Evolutionary conservation across 2,113 vertebrate genomes (phyloP).

Genomic region (Progne subis): DNA sequence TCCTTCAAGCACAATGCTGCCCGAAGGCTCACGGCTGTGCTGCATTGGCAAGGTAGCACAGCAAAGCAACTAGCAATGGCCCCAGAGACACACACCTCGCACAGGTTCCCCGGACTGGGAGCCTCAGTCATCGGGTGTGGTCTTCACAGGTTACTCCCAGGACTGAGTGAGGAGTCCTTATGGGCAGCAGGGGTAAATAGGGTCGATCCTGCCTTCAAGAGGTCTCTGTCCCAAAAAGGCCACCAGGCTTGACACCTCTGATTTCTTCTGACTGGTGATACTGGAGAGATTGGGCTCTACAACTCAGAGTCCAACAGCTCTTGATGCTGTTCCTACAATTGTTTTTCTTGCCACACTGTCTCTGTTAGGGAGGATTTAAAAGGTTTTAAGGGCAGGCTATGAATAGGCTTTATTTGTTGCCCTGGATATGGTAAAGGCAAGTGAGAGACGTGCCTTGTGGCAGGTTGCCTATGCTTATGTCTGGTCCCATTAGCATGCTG

Average conservation of each 20-base stretch:
- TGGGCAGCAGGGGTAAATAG: neutral
- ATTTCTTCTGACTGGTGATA: neutral
- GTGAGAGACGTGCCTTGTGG: rapidly evolving
- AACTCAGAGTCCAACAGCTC: neutral
- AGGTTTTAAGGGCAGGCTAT: neutral
- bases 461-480: neutral
- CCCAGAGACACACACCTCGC: no score
- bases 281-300: neutral
- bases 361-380: neutral
- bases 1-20: neutral
- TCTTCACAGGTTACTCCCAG: neutral
- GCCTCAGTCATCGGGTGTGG: rapidly evolving
- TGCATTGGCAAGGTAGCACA: neutral
- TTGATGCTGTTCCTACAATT: neutral
- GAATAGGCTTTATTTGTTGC: neutral
- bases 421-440: neutral
- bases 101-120: neutral
- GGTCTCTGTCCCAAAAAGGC: neutral
- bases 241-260: neutral
- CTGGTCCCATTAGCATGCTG: neutral
- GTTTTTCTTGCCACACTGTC: neutral
- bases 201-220: neutral
- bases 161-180: neutral
- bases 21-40: neutral
- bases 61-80: neutral